phyloP scores from a whole-genome alignment of 2,113 vertebrate species.

The Actenoides lindsayi region DNA sequence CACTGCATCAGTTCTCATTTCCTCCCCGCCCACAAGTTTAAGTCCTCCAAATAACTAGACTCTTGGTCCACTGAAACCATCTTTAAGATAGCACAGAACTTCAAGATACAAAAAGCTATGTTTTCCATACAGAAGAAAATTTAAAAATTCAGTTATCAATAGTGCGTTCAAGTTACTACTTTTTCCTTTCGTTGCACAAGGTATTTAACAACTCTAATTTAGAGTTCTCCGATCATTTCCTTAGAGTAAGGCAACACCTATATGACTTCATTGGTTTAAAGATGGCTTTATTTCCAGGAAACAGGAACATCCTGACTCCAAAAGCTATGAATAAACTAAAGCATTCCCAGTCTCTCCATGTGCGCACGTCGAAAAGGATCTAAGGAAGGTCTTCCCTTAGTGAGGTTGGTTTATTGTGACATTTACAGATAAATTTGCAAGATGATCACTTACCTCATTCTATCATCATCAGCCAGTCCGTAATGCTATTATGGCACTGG shows the following conservation, averaged over 20 bases:
- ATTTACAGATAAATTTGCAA: slow-evolving; percentile 10
- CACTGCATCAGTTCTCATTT: not conserved
- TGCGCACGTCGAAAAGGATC: not conserved
- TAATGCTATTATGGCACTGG: not conserved
- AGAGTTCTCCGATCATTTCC: not conserved
- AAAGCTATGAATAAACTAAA: not conserved
- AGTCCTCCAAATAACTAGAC: not conserved
- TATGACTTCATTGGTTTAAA: not conserved
- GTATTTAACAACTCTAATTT: not conserved
- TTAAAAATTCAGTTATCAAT: not conserved
- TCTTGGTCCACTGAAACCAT: not conserved
- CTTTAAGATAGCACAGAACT: not conserved
- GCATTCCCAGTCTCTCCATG: not conserved
- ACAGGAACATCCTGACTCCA: not conserved
- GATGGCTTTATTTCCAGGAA: not conserved
- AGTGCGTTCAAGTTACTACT: not conserved
- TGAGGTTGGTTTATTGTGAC: not conserved
- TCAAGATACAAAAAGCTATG: not conserved
- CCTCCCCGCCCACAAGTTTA: not conserved
- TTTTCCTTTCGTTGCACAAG: not conserved
- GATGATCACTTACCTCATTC: not conserved
- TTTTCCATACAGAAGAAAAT: not conserved
- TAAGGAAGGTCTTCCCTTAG: not conserved
- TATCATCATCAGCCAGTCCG: not conserved
- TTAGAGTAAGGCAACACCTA: not conserved